Evolutionary conservation across 2,113 vertebrate genomes (phyloP).

Genomic region (Octodon degus): DNA sequence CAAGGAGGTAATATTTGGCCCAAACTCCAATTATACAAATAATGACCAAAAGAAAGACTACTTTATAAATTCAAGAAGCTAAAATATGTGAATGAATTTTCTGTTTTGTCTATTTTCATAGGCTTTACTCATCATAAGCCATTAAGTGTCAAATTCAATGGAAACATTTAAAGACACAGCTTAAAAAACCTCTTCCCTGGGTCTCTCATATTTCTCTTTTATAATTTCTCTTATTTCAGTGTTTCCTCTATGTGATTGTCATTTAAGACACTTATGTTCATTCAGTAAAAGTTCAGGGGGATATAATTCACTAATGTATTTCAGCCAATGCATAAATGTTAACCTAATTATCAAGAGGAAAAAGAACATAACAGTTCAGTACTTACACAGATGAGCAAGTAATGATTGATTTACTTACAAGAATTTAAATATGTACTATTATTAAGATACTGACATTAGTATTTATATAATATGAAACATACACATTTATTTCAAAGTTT

Average conservation of each 20-base stretch:
- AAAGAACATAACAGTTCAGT: neutral
- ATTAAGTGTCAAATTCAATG: neutral
- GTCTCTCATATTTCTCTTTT: neutral
- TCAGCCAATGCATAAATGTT: neutral
- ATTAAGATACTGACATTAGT: slow-evolving; percentile 6
- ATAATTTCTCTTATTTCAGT: neutral
- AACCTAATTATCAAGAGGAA: neutral
- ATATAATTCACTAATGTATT: slow-evolving; percentile 14
- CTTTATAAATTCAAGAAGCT: slow-evolving; percentile 32
- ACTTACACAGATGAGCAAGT: neutral
- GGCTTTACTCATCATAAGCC: neutral
- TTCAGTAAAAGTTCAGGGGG: neutral
- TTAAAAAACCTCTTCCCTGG: neutral
- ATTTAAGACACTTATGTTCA: slow-evolving; percentile 29
- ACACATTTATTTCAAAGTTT: neutral
- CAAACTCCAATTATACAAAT: neutral
- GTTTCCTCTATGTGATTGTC: neutral
- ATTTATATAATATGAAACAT: neutral
- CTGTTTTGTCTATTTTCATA: neutral
- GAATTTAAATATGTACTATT: neutral
- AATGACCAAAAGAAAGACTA: neutral
- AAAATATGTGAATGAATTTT: neutral
- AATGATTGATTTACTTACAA: neutral
- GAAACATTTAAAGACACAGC: neutral
- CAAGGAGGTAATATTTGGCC: neutral